Evolutionary conservation across 1,140 invertebrate species (phyloP).

Genomic region (Drosophila murphyi): DNA sequence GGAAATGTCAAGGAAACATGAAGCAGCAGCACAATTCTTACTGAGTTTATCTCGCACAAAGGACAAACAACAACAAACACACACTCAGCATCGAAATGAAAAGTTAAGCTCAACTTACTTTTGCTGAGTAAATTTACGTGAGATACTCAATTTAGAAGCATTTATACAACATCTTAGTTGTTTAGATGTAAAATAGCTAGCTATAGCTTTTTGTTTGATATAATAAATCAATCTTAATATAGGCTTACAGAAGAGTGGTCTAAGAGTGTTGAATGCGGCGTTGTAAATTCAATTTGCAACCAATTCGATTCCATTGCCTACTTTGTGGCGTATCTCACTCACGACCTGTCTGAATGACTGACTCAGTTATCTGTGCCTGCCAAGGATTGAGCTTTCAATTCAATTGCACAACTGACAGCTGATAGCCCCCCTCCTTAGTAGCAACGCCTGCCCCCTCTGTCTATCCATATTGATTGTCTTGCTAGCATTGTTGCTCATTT

Average conservation of each 20-base stretch:
- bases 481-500: slow-evolving; percentile 11
- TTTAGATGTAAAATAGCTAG: no score
- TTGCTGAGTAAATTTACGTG: no score
- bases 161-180: no score
- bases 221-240: no score
- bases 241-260: no score
- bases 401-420: slow-evolving; percentile 42
- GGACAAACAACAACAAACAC: no score
- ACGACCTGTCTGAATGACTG: background rate
- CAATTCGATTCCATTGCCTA: slow-evolving; percentile 65
- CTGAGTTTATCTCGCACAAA: background rate
- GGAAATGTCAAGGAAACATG: background rate
- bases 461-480: background rate
- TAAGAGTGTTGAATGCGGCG: background rate
- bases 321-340: slow-evolving; percentile 47
- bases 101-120: no score
- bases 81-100: no score
- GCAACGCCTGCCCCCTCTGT: background rate
- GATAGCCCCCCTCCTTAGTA: background rate
- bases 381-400: slow-evolving; percentile 27
- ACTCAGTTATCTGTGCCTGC: slow-evolving; percentile 1
- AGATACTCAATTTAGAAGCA: no score
- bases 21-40: background rate
- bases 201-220: no score
- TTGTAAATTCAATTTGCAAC: slow-evolving; percentile 38